A percentile compares a stretch with the other conserved stretches of the same genome.
Evolutionary conservation across 2,797 vertebrate species (phyloP).

Genomic region (Phataginus tricuspis): DNA sequence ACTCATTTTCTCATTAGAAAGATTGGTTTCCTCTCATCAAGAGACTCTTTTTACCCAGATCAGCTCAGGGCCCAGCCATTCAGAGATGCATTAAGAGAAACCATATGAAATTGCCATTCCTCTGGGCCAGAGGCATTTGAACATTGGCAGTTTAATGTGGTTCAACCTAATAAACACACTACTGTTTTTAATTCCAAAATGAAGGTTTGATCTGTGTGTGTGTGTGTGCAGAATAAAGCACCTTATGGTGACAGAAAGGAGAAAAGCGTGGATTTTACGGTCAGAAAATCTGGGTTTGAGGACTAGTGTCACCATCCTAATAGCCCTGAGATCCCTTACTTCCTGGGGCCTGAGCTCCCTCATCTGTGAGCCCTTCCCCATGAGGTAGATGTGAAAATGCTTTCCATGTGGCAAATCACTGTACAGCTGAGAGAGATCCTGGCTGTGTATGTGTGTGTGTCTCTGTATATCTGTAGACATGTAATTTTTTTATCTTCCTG

Average conservation of each 20-base stretch:
- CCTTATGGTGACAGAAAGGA: neutral
- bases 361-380: neutral
- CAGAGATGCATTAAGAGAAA: neutral
- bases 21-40: neutral
- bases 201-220: neutral
- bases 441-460: neutral
- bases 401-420: neutral
- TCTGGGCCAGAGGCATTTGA: neutral
- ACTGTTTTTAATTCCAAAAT: constrained; percentile 2
- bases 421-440: neutral
- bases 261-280: neutral
- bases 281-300: neutral
- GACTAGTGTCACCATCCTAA: neutral
- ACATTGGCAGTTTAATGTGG: neutral
- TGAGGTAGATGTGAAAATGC: neutral
- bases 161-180: neutral
- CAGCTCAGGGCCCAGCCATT: neutral
- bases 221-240: neutral
- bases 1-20: neutral
- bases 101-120: neutral
- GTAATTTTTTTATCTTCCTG: neutral
- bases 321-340: neutral
- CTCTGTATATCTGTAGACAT: neutral
- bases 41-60: neutral
- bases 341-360: neutral